A percentile compares a stretch with the other conserved stretches of the same genome.
Conservation (phyloP, 2,888 invertebrate species). For the Oasisia sp. region DNA sequence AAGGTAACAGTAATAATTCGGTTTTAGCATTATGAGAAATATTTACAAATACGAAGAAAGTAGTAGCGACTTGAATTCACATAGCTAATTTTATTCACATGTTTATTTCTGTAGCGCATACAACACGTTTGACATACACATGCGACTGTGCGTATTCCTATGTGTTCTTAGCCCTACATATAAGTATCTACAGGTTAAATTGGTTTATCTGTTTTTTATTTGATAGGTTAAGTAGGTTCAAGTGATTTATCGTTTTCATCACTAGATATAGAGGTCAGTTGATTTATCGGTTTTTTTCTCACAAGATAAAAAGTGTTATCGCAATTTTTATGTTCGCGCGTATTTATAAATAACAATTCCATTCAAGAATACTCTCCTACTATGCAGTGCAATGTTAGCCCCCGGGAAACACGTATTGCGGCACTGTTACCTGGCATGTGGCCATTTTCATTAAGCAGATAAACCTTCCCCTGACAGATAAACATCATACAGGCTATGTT, state of each 20-base stretch:
- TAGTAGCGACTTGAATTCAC: too few species aligned
- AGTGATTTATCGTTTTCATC: not conserved
- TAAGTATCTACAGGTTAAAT: too few species aligned
- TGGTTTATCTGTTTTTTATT: too few species aligned
- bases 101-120: not conserved
- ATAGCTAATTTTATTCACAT: too few species aligned
- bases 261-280: not conserved
- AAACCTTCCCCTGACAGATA: not conserved
- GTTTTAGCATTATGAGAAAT: too few species aligned
- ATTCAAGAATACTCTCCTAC: not conserved
- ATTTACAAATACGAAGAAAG: too few species aligned
- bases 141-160: not conserved
- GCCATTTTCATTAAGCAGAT: conserved; percentile 3
- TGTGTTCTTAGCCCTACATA: not conserved
- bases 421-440: not conserved
- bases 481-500: not conserved
- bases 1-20: too few species aligned
- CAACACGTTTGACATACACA: not conserved
- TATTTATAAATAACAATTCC: not conserved
- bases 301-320: conserved; percentile 9
- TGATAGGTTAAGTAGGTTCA: too few species aligned
- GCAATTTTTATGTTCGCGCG: not conserved
- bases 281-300: not conserved
- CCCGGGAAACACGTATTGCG: not conserved
- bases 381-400: conserved; percentile 2